phyloP scores from a whole-genome alignment of 2,888 invertebrate genomes.

The Galerucella calmariensis region DNA sequence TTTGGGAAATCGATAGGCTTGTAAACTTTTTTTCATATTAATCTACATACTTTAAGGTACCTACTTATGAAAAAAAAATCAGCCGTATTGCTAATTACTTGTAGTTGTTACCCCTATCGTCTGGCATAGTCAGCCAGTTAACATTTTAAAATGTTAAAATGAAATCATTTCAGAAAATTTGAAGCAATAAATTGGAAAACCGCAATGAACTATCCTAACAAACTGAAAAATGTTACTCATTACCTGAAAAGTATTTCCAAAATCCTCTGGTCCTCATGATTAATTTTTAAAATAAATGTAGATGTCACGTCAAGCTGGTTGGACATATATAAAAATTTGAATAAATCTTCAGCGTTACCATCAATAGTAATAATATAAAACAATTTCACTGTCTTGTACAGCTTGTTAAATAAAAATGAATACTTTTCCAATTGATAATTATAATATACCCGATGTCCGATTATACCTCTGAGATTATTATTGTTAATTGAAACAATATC shows the following conservation, averaged over 20 bases:
- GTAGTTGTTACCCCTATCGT: no score
- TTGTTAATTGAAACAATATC: constrained; percentile 2
- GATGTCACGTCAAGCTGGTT: neutral
- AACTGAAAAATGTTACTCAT: neutral
- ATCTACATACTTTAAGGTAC: no score
- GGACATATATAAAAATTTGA: neutral
- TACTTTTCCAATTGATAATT: neutral
- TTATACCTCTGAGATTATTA: neutral
- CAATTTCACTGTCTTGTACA: neutral
- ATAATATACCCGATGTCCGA: neutral
- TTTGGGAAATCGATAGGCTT: no score
- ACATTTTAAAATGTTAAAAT: no score
- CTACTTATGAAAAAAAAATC: no score
- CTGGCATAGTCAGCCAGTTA: no score
- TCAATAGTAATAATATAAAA: neutral
- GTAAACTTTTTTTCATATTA: no score
- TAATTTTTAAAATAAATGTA: neutral
- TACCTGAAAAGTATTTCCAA: neutral
- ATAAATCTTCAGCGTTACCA: neutral
- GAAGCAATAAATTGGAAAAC: no score
- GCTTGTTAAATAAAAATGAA: neutral
- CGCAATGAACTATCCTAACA: no score
- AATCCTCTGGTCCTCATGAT: neutral
- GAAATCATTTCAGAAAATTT: no score
- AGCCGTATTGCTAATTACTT: no score